Conservation (phyloP, 2,797 vertebrate species). For the Australoheros facetus region DNA sequence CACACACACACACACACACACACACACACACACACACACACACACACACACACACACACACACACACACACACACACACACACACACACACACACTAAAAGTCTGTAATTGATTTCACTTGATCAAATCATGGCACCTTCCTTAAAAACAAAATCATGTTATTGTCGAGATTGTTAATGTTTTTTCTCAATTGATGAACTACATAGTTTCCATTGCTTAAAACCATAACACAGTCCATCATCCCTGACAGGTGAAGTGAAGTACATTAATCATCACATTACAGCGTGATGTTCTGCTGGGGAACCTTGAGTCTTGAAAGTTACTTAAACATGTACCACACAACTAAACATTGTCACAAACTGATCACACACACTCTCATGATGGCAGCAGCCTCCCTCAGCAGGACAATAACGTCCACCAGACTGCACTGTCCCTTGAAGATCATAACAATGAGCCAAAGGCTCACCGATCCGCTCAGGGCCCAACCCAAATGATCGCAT, state of each 20-base stretch:
- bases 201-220: background rate
- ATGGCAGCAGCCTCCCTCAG: background rate
- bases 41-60: too few relatives aligned
- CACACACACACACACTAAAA: background rate
- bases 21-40: background rate
- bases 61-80: too few relatives aligned
- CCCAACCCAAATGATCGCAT: background rate
- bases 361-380: background rate
- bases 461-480: background rate
- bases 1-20: too few relatives aligned
- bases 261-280: background rate
- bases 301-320: background rate
- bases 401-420: background rate
- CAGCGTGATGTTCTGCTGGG: rapidly evolving
- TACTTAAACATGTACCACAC: background rate
- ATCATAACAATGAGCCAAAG: background rate
- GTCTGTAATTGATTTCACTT: background rate
- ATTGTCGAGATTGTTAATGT: rapidly evolving
- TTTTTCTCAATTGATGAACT: background rate
- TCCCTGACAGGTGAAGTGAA: background rate
- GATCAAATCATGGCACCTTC: background rate
- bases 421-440: background rate
- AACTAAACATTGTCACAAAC: background rate
- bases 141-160: background rate
- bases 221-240: background rate